These are phyloP conservation scores for Ditylenchus weischeri DNA, from an alignment of 2,888 invertebrate genomes.

Conservation along the genomic window DNA sequence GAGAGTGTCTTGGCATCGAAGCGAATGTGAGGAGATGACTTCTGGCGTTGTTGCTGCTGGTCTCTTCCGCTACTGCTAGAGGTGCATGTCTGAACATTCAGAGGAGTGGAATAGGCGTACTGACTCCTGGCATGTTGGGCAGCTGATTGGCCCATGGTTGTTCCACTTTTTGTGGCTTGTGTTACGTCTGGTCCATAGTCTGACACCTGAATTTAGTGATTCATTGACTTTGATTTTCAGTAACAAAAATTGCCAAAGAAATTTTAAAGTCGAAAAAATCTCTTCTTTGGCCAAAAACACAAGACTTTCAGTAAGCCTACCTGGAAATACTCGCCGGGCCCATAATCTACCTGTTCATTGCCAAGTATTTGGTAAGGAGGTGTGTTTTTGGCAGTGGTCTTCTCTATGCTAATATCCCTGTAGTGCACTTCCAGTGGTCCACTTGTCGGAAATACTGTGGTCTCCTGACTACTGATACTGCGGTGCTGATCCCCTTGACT, in stretches of 20 bases:
- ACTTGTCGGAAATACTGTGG: not conserved
- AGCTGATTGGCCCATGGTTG: not conserved
- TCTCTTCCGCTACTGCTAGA: not conserved
- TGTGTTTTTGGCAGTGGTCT: not conserved
- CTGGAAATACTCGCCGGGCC: constrained; percentile 5
- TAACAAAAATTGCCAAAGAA: no score
- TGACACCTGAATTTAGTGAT: not conserved
- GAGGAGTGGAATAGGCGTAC: not conserved
- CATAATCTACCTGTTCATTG: not conserved
- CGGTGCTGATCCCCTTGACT: constrained; percentile 6
- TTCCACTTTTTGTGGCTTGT: not conserved
- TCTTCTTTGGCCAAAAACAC: no score
- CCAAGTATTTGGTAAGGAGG: not conserved
- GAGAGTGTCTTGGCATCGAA: not conserved
- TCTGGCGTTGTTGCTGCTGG: not conserved
- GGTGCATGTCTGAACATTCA: not conserved
- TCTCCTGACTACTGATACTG: constrained; percentile 6
- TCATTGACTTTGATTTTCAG: no score
- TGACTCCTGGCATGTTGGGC: not conserved
- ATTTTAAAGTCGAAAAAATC: no score
- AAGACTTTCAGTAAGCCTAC: not conserved
- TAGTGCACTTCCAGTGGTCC: constrained; percentile 9
- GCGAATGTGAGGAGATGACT: not conserved
- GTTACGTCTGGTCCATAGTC: constrained; percentile 1
- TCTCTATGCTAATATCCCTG: constrained; percentile 7